Base-by-base conservation (phyloP, 2,113 vertebrate genomes). In the Gambusia holbrooki region DNA sequence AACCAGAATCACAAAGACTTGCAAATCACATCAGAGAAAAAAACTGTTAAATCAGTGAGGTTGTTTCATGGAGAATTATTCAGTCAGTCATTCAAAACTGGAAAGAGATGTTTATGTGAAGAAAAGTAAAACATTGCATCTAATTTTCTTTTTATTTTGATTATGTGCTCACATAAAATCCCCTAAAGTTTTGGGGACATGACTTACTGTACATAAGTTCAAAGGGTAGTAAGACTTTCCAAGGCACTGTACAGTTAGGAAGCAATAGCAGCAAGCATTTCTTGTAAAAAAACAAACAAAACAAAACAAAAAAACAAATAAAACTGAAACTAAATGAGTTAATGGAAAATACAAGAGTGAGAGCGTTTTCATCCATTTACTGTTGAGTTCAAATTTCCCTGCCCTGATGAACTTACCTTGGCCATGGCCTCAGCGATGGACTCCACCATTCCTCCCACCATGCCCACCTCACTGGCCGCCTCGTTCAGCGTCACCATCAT, bases 391-490 rank as follows among this genome's bases (percentile, higher is more conserved):
- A 69, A 13, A 73, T 58, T 9, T 19, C 27, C 6, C 17, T 8
- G 0, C 30, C 19, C 2, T 25, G 63, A 61, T 42, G 40, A 9
- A 62, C 96, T 92, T 71, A 99, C 97, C 95, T 96, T 96, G 92
- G 94, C 97, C 96, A 99, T 97, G 69, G 97, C 96, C 54, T 99
- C 97, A 58, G 98, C 96, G 0, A 99, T 98, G 0, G 97, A 96
- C 4, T 98, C 97, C 62, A 99, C 97, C 98, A 99, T 99, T 45
- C 98, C 97, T 42, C 97, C 97, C 62, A 99, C 98, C 96, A 98
- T 94, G n/a, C 98, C 98, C 30, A 97, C 97, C 87, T 99, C 98
- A 15, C 97, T 98, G 67, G 97, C 98, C 0, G 97, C 98, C 79
- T 99, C 98, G 3, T 99, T 99, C 81, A 99, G 85, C 0, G 98